Conservation (phyloP, 2,888 invertebrate genomes). For the Conops quadrifasciatus region DNA sequence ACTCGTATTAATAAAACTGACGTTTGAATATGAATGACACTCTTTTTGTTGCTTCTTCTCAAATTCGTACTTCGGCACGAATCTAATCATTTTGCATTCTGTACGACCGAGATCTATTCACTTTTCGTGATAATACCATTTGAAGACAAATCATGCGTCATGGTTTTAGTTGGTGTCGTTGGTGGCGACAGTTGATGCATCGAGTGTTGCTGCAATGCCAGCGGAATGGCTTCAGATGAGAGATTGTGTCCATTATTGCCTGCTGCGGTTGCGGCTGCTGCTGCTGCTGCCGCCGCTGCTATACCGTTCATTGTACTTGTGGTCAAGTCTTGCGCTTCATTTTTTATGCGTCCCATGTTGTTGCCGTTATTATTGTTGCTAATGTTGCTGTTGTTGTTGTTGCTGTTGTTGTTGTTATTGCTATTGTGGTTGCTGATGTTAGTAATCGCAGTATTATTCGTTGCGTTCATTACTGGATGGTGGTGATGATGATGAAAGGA, state of each 20-base stretch:
- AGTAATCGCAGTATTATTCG: constrained; percentile 31
- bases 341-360: constrained; percentile 47
- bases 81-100: too few relatives aligned
- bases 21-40: too few relatives aligned
- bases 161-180: constrained; percentile 55
- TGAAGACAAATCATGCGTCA: constrained; percentile 41
- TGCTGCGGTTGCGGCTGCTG: constrained; percentile 12
- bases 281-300: constrained; percentile 45
- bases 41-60: too few relatives aligned
- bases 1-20: too few relatives aligned
- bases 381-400: constrained; percentile 42
- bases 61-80: too few relatives aligned
- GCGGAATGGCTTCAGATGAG: constrained; percentile 40
- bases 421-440: constrained; percentile 46
- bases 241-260: background rate
- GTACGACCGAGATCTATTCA: constrained; percentile 41
- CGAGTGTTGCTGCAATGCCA: constrained; percentile 46
- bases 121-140: constrained; percentile 47
- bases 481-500: constrained; percentile 62
- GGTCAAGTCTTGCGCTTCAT: constrained; percentile 64
- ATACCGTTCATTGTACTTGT: constrained; percentile 63
- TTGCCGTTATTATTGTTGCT: constrained; percentile 47
- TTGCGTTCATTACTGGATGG: constrained; percentile 42
- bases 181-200: constrained; percentile 56
- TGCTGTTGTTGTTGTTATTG: constrained; percentile 49